phyloP scores from a whole-genome alignment of 2,888 invertebrate genomes.

The Cerastis rubricosa region DNA sequence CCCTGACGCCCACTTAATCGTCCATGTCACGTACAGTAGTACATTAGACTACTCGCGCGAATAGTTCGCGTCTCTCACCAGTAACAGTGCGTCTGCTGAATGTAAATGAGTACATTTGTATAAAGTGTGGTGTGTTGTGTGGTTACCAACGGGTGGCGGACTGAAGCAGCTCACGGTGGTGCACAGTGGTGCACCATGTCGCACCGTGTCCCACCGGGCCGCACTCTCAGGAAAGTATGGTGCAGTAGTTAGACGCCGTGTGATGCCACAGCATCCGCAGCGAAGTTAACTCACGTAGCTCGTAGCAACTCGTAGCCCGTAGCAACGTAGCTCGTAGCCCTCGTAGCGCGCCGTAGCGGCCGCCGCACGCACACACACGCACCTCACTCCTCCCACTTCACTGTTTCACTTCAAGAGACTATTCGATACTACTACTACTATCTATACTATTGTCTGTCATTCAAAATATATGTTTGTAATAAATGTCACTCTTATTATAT shows the following conservation, averaged over 20 bases:
- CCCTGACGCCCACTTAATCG: not conserved
- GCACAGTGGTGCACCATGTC: not conserved
- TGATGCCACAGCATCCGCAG: constrained; percentile 24
- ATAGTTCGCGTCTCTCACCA: not conserved
- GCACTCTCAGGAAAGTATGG: constrained; percentile 26
- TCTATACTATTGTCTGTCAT: not conserved
- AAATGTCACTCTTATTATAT: constrained; percentile 25
- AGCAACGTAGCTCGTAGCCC: constrained; percentile 44
- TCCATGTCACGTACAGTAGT: not conserved
- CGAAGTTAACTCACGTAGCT: constrained; percentile 28
- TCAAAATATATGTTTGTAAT: constrained; percentile 37
- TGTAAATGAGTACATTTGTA: constrained; percentile 36
- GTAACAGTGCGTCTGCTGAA: not conserved
- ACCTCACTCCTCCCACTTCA: constrained; percentile 10
- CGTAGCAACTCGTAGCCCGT: constrained; percentile 28
- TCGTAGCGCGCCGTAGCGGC: constrained; percentile 53
- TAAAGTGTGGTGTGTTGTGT: constrained; percentile 21
- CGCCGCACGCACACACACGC: constrained; percentile 46
- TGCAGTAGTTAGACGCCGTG: constrained; percentile 9
- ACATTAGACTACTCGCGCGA: not conserved
- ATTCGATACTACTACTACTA: not conserved
- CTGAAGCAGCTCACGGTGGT: constrained; percentile 9
- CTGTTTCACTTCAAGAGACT: constrained; percentile 1
- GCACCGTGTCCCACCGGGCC: not conserved
- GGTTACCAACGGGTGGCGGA: constrained; percentile 32